These are phyloP conservation scores for Elachura formosa DNA, from an alignment of 2,113 vertebrate genomes.

Conservation along the genomic window DNA sequence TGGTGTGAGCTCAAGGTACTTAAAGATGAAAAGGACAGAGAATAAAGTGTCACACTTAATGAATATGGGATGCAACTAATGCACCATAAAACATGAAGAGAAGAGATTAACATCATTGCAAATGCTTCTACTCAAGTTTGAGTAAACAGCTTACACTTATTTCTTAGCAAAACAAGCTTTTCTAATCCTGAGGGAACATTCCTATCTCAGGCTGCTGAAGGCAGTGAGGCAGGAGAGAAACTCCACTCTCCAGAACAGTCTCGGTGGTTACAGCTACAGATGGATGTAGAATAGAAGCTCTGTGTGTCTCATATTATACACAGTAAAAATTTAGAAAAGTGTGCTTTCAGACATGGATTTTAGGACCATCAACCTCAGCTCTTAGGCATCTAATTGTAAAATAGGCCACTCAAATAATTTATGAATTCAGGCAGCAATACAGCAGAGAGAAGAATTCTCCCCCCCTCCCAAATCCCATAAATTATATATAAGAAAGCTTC, in stretches of 20 bases:
- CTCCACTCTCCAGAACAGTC: neutral
- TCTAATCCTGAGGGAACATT: neutral
- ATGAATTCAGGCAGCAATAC: constrained; percentile 6
- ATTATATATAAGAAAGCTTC: constrained; percentile 43
- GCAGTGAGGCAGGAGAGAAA: neutral
- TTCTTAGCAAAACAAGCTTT: constrained; percentile 2
- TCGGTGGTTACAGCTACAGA: neutral
- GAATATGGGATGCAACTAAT: neutral
- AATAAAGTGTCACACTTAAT: neutral
- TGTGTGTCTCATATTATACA: neutral
- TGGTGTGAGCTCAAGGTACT: neutral
- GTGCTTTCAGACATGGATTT: neutral
- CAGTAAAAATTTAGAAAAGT: neutral
- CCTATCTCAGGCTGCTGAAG: neutral
- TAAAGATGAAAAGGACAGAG: neutral
- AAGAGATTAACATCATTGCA: neutral
- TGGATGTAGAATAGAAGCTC: neutral
- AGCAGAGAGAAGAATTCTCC: neutral
- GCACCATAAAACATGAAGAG: neutral
- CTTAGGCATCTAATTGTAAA: constrained; percentile 12
- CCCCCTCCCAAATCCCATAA: neutral
- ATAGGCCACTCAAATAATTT: constrained; percentile 48
- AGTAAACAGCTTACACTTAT: neutral
- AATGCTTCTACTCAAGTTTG: neutral
- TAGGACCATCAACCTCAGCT: neutral